phyloP scores from a whole-genome alignment of 2,797 vertebrate species.

The Enteromius radiatus region DNA sequence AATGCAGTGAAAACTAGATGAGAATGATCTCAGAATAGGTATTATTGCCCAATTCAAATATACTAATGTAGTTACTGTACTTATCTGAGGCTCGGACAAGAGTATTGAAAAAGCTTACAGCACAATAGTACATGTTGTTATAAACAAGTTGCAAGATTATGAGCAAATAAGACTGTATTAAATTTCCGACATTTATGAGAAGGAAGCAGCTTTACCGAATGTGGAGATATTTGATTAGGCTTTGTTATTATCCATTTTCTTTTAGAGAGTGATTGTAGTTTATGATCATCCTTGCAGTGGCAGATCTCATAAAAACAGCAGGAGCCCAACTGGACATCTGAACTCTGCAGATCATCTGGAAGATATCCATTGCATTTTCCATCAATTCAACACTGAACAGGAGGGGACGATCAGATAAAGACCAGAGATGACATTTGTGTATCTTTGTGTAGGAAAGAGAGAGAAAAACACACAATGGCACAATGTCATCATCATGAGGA shows the following conservation, averaged over 20 bases:
- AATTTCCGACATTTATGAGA: conserved; percentile 7
- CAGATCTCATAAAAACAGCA: conserved; percentile 19
- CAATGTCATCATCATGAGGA: background rate
- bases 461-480: background rate
- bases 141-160: conserved; percentile 18
- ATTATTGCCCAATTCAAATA: background rate
- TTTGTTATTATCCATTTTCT: conserved; percentile 11
- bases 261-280: conserved; percentile 13
- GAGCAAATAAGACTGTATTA: conserved; percentile 15
- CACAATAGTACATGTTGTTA: background rate
- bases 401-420: conserved; percentile 19
- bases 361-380: conserved; percentile 30
- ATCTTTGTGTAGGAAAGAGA: conserved; percentile 24
- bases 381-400: conserved; percentile 7
- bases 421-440: conserved; percentile 12
- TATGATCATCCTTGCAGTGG: background rate
- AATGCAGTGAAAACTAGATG: conserved; percentile 3
- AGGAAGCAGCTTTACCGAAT: background rate
- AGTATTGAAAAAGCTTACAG: background rate
- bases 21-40: background rate
- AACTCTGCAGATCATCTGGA: background rate
- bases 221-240: conserved; percentile 11
- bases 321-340: conserved; percentile 12
- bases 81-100: background rate
- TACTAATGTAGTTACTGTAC: background rate